These are phyloP conservation scores for Sarcophaga subvicina DNA, from an alignment of 2,888 invertebrate species.

Conservation along the genomic window DNA sequence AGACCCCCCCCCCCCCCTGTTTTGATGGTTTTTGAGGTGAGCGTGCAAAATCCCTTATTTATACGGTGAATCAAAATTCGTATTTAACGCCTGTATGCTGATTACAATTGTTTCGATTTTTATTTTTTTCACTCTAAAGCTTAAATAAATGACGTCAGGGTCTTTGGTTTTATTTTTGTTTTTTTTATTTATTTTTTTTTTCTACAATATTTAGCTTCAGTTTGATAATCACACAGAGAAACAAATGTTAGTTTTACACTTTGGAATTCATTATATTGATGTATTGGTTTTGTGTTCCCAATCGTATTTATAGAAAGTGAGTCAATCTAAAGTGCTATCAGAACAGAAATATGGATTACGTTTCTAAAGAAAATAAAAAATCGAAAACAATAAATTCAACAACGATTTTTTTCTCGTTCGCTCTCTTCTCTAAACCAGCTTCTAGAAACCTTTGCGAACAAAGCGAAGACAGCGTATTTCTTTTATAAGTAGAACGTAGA, in stretches of 20 bases:
- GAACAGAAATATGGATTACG: background rate
- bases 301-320: conserved; percentile 47
- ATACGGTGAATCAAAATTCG: background rate
- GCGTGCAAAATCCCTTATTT: background rate
- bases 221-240: conserved; percentile 11
- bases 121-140: background rate
- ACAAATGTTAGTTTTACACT: conserved; percentile 17
- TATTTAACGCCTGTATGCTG: background rate
- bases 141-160: conserved; percentile 57
- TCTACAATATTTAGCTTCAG: background rate
- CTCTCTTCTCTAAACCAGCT: too few relatives aligned
- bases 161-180: background rate
- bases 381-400: too few relatives aligned
- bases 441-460: too few relatives aligned
- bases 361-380: conserved; percentile 11
- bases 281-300: too few relatives aligned
- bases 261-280: too few relatives aligned
- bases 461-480: too few relatives aligned
- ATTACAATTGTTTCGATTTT: background rate
- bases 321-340: conserved; percentile 16
- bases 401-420: too few relatives aligned
- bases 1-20: too few relatives aligned
- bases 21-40: too few relatives aligned
- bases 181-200: background rate
- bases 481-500: too few relatives aligned